A percentile compares a stretch with the other conserved stretches of the same genome.
These are phyloP conservation scores for Xiphorhynchus elegans DNA, from an alignment of 2,113 vertebrate genomes.

Conservation along the genomic window DNA sequence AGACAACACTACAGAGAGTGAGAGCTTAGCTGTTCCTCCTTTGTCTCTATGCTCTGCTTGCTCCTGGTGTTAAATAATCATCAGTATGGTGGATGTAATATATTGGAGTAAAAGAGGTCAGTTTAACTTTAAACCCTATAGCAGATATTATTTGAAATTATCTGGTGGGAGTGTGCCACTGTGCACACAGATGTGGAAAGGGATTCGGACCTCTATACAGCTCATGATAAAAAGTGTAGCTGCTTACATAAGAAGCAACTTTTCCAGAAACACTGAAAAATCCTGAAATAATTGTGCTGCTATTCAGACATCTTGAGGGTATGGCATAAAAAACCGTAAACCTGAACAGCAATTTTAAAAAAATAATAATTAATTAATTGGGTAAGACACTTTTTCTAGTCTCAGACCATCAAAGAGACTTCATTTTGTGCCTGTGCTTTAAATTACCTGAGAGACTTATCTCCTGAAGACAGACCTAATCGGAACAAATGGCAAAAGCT, in stretches of 20 bases:
- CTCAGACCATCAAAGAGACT: constrained; percentile 60
- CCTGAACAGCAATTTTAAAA: constrained; percentile 22
- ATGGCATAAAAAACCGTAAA: constrained; percentile 22
- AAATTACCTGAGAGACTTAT: constrained; percentile 71
- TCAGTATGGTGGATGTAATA: not conserved
- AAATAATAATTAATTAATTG: constrained; percentile 53
- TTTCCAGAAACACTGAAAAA: not conserved
- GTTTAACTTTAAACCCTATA: not conserved
- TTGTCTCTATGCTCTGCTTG: not conserved
- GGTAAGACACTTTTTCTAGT: constrained; percentile 49
- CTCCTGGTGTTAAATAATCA: constrained; percentile 29
- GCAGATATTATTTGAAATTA: not conserved
- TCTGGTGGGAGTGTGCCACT: not conserved
- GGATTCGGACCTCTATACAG: not conserved
- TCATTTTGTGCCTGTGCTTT: constrained; percentile 41
- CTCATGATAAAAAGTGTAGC: not conserved
- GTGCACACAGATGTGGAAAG: not conserved
- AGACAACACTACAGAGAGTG: not conserved
- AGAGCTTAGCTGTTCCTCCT: not conserved
- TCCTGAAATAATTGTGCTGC: not conserved
- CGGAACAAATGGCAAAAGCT: constrained; percentile 60
- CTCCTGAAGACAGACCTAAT: constrained; percentile 71
- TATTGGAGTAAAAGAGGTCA: not conserved
- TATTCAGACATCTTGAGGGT: constrained; percentile 33
- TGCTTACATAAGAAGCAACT: not conserved